Conservation (phyloP, 2,113 vertebrate genomes). For the Perca schrenkii region DNA sequence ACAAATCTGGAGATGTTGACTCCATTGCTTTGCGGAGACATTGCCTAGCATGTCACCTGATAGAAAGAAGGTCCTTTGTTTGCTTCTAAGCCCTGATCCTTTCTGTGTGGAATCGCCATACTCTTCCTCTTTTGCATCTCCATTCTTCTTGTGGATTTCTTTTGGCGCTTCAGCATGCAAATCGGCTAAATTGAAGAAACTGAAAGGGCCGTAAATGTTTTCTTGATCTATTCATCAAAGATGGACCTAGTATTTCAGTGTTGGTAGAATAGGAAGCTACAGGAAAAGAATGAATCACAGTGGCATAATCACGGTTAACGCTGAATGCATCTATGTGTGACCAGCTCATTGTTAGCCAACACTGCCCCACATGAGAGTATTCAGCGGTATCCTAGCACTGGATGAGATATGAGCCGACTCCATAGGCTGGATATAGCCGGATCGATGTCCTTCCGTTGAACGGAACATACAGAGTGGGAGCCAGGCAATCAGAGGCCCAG, state of each 20-base stretch:
- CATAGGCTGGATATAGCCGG: constrained; percentile 15
- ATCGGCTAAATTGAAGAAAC: background rate
- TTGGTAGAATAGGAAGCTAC: background rate
- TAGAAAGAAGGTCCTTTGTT: background rate
- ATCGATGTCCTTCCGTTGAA: constrained; percentile 60
- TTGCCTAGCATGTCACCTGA: background rate
- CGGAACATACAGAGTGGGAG: constrained; percentile 17
- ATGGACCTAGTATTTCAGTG: background rate
- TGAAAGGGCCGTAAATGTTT: background rate
- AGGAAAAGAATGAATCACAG: background rate
- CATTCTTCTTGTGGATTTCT: background rate
- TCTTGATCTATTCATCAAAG: background rate
- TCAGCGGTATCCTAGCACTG: constrained; percentile 38
- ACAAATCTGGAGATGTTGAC: constrained; percentile 19
- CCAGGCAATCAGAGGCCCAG: constrained; percentile 37
- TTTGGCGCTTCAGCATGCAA: background rate
- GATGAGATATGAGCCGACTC: constrained; percentile 53
- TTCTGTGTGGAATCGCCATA: background rate
- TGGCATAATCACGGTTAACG: constrained; percentile 4
- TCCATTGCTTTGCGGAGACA: constrained; percentile 10
- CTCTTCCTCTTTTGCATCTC: background rate
- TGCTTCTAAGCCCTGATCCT: background rate
- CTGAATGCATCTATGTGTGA: background rate
- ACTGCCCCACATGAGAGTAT: constrained; percentile 30
- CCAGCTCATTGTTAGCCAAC: constrained; percentile 27